These are phyloP conservation scores for Andricus curvator DNA, from an alignment of 2,888 invertebrate genomes.

Conservation along the genomic window DNA sequence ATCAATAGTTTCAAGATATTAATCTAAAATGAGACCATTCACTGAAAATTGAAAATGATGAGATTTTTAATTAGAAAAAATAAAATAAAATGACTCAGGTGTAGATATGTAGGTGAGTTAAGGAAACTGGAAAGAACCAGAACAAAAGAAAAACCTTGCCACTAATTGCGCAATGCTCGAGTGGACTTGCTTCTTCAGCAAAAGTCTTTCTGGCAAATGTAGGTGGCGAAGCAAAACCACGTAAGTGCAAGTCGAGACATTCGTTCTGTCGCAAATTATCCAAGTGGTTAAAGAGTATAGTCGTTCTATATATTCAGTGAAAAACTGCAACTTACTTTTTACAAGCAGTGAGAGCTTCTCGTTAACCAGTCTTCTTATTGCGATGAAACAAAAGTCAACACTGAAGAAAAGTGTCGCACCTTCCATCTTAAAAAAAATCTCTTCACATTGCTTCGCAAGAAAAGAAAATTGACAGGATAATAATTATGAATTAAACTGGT, in stretches of 20 bases:
- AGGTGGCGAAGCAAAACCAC: slow-evolving; percentile 8
- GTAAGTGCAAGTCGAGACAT: slow-evolving; percentile 11
- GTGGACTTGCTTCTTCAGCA: slow-evolving; percentile 12
- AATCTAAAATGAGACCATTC: too few species aligned
- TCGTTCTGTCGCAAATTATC: slow-evolving; percentile 17
- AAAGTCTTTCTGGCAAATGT: slow-evolving; percentile 12
- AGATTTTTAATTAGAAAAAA: not conserved
- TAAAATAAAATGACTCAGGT: not conserved
- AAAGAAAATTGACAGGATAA: too few species aligned
- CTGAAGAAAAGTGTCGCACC: not conserved
- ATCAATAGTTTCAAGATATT: too few species aligned
- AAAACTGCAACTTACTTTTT: not conserved
- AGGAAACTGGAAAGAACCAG: not conserved
- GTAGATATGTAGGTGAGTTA: not conserved
- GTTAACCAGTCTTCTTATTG: not conserved
- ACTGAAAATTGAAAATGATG: not conserved
- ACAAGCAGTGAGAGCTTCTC: not conserved
- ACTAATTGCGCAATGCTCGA: slow-evolving; percentile 5
- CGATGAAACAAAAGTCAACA: not conserved
- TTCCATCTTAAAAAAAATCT: not conserved
- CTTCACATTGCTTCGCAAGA: not conserved
- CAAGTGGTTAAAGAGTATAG: slow-evolving; percentile 12
- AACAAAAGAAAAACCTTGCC: slow-evolving; percentile 13
- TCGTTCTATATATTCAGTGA: slow-evolving; percentile 8
- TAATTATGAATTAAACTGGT: too few species aligned